phyloP scores from a whole-genome alignment of 2,113 vertebrate species.

The Eretmochelys imbricata region DNA sequence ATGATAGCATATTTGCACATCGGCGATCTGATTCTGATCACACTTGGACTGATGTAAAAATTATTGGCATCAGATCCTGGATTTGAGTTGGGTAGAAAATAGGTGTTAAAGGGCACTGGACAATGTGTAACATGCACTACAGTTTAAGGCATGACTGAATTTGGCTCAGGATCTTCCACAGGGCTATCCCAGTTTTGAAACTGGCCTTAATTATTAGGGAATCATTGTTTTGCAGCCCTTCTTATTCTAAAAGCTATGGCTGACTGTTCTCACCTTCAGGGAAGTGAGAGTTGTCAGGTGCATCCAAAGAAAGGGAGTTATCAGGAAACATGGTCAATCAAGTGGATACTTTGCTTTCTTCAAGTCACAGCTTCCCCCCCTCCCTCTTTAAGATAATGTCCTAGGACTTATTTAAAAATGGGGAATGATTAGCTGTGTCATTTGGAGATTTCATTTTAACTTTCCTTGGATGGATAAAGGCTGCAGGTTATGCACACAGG shows the following conservation, averaged over 20 bases:
- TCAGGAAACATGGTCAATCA: constrained; percentile 15
- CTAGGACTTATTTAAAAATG: constrained; percentile 40
- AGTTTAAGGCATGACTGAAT: not conserved
- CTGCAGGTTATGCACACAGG: constrained; percentile 17
- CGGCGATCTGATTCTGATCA: not conserved
- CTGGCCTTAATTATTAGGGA: not conserved
- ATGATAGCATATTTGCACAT: constrained; percentile 7
- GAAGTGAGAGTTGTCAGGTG: constrained; percentile 4
- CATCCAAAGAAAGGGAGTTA: constrained; percentile 21
- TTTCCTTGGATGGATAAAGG: constrained; percentile 47
- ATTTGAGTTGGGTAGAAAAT: constrained; percentile 15
- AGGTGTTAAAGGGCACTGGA: not conserved
- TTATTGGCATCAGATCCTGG: constrained; percentile 32
- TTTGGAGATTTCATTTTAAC: constrained; percentile 38
- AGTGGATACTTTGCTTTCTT: not conserved
- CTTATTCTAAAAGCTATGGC: not conserved
- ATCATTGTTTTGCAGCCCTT: not conserved
- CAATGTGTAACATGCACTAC: not conserved
- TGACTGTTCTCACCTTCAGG: constrained; percentile 3
- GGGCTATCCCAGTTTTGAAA: not conserved
- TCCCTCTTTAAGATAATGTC: constrained; percentile 9
- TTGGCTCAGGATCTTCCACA: not conserved
- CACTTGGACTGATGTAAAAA: constrained; percentile 34
- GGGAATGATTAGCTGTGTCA: constrained; percentile 37
- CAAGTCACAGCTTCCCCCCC: not conserved